phyloP scores from a whole-genome alignment of 2,888 invertebrate species.

The Drosophila colorata region DNA sequence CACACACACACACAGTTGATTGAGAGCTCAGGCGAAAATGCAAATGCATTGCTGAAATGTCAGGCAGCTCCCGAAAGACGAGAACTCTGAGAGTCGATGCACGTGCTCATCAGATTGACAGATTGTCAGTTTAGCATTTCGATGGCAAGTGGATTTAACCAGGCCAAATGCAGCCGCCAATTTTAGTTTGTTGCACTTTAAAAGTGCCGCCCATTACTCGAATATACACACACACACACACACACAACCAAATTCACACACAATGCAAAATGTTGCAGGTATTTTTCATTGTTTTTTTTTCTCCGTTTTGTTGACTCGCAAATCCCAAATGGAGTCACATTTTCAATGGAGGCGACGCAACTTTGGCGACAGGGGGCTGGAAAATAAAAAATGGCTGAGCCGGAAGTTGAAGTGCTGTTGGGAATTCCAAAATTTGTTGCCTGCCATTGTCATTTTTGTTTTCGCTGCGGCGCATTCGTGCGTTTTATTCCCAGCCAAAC shows the following conservation, averaged over 20 bases:
- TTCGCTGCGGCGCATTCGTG: constrained; percentile 69
- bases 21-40: constrained; percentile 50
- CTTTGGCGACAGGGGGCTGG: constrained; percentile 52
- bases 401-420: constrained; percentile 80
- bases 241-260: not conserved
- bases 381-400: constrained; percentile 47
- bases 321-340: constrained; percentile 80
- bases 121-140: constrained; percentile 41
- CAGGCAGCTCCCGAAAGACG: constrained; percentile 13
- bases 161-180: constrained; percentile 34
- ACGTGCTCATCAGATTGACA: constrained; percentile 44
- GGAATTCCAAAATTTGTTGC: constrained; percentile 79
- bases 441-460: constrained; percentile 81
- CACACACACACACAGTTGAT: constrained; percentile 20
- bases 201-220: constrained; percentile 46
- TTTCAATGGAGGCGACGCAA: constrained; percentile 60
- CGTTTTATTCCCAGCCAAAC: constrained; percentile 78
- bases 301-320: constrained; percentile 38
- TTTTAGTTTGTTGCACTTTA: constrained; percentile 49
- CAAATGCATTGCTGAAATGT: constrained; percentile 47
- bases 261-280: constrained; percentile 48
- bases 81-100: constrained; percentile 25
- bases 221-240: constrained; percentile 18
- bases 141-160: constrained; percentile 32
- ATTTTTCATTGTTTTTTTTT: constrained; percentile 39